Evolutionary conservation across 2,797 vertebrate species (phyloP), one percentile per base, ranked within the genome.

Genomic region (Enoplosus armatus): DNA sequence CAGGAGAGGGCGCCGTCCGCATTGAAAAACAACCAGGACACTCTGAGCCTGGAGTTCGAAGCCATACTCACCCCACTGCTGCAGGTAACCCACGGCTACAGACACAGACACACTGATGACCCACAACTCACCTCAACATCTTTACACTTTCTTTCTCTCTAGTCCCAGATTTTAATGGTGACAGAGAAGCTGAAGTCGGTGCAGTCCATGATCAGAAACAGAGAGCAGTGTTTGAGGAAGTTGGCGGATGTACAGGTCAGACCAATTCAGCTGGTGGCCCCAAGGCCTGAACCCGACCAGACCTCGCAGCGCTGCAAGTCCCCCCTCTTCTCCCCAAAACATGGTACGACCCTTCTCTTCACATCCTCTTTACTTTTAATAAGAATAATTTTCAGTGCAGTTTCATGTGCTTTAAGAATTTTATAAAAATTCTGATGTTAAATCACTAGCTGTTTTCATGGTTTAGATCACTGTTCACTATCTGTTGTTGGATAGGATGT

Each of bases 311-410:
- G 94, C 55, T 92, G 96, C 77, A 96, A 96, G 89, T 95, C 95
- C 0, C 95, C 96, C 0, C 85, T 97, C 3, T 97, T 98, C 87
- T 96, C 97, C 63, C 95, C 97, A 5, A 98, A 97, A 90, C 96
- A 97, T 64, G 96, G 98, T 99, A 96, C 84, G 35, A 8, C 4
- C 48, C 18, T 15, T 47, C 12, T 16, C 26, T 22, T n/a, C 41
- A 15, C 47, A 27, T 35, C 2, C 37, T 50, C 39, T 29, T 55
- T 35, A 12, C 15, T 48, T 39, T 15, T 6, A 24, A 14, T 7
- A 35, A n/a, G 1, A 14, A 39, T 2, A 6, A 0, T 39, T 39
- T 39, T 14, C 11, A 39, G 37, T 24, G 24, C 0, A 10, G 18
- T 70, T n/a, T 29, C 24, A 61, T 24, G 12, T 29, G 11, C 59